Percentiles rank a stretch among this genome's conserved stretches.
Conservation (phyloP, 1,140 invertebrate species). For the Zaprionus lachaisei region DNA sequence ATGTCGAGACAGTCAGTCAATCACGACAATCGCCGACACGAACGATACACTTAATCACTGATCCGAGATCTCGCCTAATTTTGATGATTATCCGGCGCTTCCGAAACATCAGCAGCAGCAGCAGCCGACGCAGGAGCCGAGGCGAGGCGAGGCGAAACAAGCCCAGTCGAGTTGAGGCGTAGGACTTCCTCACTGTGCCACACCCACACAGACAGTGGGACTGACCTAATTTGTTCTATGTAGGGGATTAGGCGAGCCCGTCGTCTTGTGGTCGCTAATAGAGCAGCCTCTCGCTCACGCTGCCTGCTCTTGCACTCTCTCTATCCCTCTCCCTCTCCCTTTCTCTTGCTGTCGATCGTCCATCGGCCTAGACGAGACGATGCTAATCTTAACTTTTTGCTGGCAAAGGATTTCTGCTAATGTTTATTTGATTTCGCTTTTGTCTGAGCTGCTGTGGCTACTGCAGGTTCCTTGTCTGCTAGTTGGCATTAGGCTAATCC, state of each 20-base stretch:
- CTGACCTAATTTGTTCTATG: constrained; percentile 70
- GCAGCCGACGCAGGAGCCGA: constrained; percentile 1
- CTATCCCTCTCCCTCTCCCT: background rate
- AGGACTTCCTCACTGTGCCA: constrained; percentile 28
- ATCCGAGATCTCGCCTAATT: constrained; percentile 69
- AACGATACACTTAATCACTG: constrained; percentile 40
- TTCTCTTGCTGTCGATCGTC: background rate
- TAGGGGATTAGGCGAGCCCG: constrained; percentile 62
- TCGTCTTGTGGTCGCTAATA: constrained; percentile 75
- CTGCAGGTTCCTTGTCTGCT: background rate
- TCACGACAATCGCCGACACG: constrained; percentile 47
- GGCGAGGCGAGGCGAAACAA: too few species aligned
- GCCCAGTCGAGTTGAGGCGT: background rate
- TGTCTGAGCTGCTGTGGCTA: constrained; percentile 46
- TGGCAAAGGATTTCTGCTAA: constrained; percentile 72
- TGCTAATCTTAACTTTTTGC: constrained; percentile 78
- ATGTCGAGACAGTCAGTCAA: constrained; percentile 39
- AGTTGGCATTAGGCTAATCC: constrained; percentile 51
- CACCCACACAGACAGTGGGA: constrained; percentile 29
- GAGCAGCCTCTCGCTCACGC: constrained; percentile 13
- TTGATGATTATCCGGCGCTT: constrained; percentile 72
- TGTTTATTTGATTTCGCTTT: constrained; percentile 80
- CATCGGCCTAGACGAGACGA: constrained; percentile 59
- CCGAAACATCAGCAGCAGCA: constrained; percentile 48
- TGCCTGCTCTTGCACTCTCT: background rate